These are phyloP conservation scores for Heliconius hermathena DNA, from an alignment of 1,140 invertebrate species.

Conservation along the genomic window DNA sequence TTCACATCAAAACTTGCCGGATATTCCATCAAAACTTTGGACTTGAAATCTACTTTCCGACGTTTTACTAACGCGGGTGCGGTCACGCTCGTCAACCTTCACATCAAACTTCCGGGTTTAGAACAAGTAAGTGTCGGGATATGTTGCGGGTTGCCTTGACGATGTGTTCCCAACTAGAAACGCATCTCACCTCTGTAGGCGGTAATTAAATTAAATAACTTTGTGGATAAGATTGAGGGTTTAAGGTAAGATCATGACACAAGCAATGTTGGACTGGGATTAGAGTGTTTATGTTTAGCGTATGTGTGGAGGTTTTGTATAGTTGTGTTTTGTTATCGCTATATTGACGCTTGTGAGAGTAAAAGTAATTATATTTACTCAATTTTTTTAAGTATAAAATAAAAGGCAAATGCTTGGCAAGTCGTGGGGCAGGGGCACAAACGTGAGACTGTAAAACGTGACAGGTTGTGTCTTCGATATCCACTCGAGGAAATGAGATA, in stretches of 20 bases:
- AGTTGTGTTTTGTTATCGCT: not conserved
- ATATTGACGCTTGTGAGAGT: not conserved
- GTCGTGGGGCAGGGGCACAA: not conserved
- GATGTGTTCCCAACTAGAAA: constrained; percentile 27
- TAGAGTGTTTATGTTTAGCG: constrained; percentile 15
- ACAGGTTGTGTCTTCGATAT: not conserved
- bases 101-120: constrained; percentile 44
- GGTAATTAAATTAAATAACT: constrained; percentile 43
- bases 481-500: not conserved
- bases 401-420: too few species aligned
- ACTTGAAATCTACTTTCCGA: constrained; percentile 1
- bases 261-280: constrained; percentile 30
- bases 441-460: not conserved
- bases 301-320: not conserved
- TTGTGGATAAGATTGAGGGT: not conserved
- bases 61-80: constrained; percentile 4
- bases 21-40: constrained; percentile 7
- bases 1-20: constrained; percentile 7
- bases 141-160: constrained; percentile 46
- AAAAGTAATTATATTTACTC: too few species aligned
- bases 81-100: constrained; percentile 41
- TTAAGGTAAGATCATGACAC: constrained; percentile 15
- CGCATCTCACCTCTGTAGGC: constrained; percentile 30
- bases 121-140: constrained; percentile 56
- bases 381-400: too few species aligned